Conservation (phyloP, 2,797 vertebrate genomes). For the Xerus rutilus region DNA sequence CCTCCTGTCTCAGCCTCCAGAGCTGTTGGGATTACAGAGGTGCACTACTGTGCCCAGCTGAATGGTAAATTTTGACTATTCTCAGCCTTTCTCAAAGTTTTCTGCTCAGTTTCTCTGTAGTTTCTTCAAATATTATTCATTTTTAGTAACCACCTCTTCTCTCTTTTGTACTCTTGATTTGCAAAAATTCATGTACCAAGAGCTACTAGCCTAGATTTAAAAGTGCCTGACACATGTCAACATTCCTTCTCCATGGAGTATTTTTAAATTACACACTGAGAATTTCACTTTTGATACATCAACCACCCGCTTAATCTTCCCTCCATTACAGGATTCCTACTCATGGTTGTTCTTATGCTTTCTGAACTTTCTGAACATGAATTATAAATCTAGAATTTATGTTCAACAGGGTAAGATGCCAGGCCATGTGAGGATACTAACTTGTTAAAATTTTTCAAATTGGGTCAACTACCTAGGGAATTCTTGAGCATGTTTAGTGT, state of each 20-base stretch:
- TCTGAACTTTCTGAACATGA: not conserved
- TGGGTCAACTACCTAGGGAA: slow-evolving; percentile 32
- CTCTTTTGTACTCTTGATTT: not conserved
- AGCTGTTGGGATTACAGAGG: too few species aligned
- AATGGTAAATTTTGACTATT: not conserved
- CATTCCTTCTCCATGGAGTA: not conserved
- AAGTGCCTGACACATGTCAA: not conserved
- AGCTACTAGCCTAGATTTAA: not conserved
- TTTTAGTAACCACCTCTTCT: not conserved
- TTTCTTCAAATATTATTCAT: not conserved
- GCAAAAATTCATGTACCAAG: not conserved
- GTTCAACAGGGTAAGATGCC: not conserved
- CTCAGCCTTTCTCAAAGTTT: not conserved
- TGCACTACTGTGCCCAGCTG: too few species aligned
- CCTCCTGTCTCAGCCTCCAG: too few species aligned
- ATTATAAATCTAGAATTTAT: not conserved
- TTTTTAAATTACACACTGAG: slow-evolving; percentile 49
- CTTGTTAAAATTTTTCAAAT: slow-evolving; percentile 58
- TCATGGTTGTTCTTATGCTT: not conserved
- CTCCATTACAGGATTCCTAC: not conserved
- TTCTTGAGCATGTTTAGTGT: slow-evolving; percentile 68
- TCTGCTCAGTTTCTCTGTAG: not conserved
- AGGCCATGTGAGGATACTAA: not conserved
- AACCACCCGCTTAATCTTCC: not conserved
- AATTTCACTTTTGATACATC: slow-evolving; percentile 32